phyloP scores from a whole-genome alignment of 2,888 invertebrate genomes.

The Rambutsinella grinnellia region DNA sequence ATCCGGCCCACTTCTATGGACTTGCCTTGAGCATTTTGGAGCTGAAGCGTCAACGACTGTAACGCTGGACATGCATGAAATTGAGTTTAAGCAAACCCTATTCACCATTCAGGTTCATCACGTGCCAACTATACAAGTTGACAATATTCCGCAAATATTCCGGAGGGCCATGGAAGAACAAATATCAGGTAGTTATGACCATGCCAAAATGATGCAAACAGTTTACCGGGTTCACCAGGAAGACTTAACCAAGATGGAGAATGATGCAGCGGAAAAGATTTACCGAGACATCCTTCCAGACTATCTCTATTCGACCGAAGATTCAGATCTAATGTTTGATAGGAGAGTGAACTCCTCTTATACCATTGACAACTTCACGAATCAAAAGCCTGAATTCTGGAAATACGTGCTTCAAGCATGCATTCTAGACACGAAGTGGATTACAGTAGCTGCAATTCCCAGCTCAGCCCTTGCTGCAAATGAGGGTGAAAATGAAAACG shows the following conservation, averaged over 20 bases:
- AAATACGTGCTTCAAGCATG: slow-evolving; percentile 22
- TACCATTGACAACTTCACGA: slow-evolving; percentile 46
- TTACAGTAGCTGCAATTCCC: slow-evolving; percentile 30
- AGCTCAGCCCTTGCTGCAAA: slow-evolving; percentile 32
- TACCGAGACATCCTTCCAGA: slow-evolving; percentile 35
- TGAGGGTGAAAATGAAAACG: slow-evolving; percentile 10
- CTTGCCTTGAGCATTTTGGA: not conserved
- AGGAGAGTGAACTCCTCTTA: slow-evolving; percentile 44
- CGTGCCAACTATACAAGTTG: slow-evolving; percentile 15
- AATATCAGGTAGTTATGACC: slow-evolving; percentile 10
- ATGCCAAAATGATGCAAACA: slow-evolving; percentile 19
- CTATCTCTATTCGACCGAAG: slow-evolving; percentile 38
- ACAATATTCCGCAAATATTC: slow-evolving; percentile 12
- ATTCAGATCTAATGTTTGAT: slow-evolving; percentile 43
- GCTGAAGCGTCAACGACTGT: too few relatives aligned
- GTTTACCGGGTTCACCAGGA: slow-evolving; percentile 25
- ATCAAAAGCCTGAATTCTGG: slow-evolving; percentile 45
- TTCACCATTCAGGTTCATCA: slow-evolving; percentile 33
- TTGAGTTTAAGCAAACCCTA: slow-evolving; percentile 18
- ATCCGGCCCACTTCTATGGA: slow-evolving; percentile 10
- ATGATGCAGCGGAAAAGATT: slow-evolving; percentile 35
- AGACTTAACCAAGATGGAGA: slow-evolving; percentile 41
- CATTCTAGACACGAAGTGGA: slow-evolving; percentile 42
- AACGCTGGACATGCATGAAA: slow-evolving; percentile 13
- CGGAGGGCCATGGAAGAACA: slow-evolving; percentile 21